A percentile compares a stretch with the other conserved stretches of the same genome.
Evolutionary conservation across 2,113 vertebrate species (phyloP).

Genomic region (Nothoprocta pentlandii): DNA sequence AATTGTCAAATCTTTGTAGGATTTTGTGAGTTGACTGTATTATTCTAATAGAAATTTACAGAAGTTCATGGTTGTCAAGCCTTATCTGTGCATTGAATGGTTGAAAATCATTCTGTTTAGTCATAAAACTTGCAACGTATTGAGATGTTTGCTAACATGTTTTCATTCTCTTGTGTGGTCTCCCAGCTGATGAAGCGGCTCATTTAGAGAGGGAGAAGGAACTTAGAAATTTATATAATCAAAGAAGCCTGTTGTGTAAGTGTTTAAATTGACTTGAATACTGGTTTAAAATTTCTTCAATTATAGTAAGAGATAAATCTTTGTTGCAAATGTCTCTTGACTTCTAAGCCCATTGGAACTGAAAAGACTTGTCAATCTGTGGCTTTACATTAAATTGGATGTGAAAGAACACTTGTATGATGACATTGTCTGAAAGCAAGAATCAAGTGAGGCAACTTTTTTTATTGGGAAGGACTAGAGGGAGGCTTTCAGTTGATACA

Average conservation of each 20-base stretch:
- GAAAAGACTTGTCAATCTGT: conserved; percentile 16
- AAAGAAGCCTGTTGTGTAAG: conserved; percentile 38
- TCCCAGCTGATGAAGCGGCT: conserved; percentile 34
- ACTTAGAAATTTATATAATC: not conserved
- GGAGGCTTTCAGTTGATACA: not conserved
- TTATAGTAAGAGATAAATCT: not conserved
- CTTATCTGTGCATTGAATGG: conserved; percentile 67
- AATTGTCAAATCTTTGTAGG: conserved; percentile 68
- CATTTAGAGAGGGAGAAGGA: conserved; percentile 49
- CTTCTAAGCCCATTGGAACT: conserved; percentile 9
- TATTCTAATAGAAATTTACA: conserved; percentile 60
- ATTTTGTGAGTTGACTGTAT: conserved; percentile 75
- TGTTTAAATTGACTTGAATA: conserved; percentile 42
- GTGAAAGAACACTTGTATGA: conserved; percentile 28
- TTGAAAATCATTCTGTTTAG: conserved; percentile 64
- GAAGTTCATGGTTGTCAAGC: conserved; percentile 72
- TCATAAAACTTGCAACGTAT: conserved; percentile 54
- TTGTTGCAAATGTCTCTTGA: conserved; percentile 21
- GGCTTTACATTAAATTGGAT: conserved; percentile 53
- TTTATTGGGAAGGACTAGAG: not conserved
- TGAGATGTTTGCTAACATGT: conserved; percentile 40
- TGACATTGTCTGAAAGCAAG: not conserved
- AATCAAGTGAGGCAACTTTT: not conserved
- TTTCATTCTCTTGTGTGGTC: conserved; percentile 14
- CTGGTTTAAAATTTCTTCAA: conserved; percentile 23